A percentile compares a stretch with the other conserved stretches of the same genome.
Evolutionary conservation across 2,888 invertebrate species (phyloP).

Genomic region (Rugalucina vietnamica): DNA sequence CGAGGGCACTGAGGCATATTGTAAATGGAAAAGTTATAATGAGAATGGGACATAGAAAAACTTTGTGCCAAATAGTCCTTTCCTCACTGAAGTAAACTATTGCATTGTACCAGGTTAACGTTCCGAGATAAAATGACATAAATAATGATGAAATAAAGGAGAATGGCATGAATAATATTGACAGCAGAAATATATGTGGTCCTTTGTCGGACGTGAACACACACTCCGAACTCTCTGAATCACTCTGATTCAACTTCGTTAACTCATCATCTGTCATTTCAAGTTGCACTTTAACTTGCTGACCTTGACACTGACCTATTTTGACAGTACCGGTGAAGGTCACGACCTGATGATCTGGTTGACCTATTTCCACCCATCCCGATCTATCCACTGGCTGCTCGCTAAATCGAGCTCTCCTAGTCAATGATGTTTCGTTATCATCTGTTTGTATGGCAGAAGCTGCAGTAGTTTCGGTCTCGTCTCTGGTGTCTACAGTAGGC

Average conservation of each 20-base stretch:
- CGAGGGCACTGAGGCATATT: slow-evolving; percentile 88
- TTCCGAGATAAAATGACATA: slow-evolving; percentile 91
- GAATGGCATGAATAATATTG: slow-evolving; percentile 88
- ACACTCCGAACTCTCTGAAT: slow-evolving; percentile 83
- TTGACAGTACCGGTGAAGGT: slow-evolving; percentile 83
- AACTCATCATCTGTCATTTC: slow-evolving; percentile 89
- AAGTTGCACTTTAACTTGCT: slow-evolving; percentile 88
- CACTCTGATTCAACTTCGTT: slow-evolving; percentile 87
- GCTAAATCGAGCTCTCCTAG: slow-evolving; percentile 48
- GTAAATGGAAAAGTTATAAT: slow-evolving; percentile 89
- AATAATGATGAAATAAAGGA: slow-evolving; percentile 87
- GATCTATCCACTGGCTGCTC: slow-evolving; percentile 57
- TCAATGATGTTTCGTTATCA: slow-evolving; percentile 35
- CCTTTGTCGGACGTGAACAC: slow-evolving; percentile 86
- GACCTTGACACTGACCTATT: slow-evolving; percentile 87
- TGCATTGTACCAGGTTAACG: slow-evolving; percentile 91
- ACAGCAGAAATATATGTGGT: slow-evolving; percentile 88
- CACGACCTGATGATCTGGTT: slow-evolving; percentile 51
- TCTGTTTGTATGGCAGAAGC: background rate
- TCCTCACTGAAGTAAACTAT: slow-evolving; percentile 89
- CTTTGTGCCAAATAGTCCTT: slow-evolving; percentile 87
- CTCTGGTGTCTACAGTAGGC: background rate
- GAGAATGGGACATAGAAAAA: slow-evolving; percentile 88
- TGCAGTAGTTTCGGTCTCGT: background rate
- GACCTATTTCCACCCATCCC: slow-evolving; percentile 58